A percentile compares a stretch with the other conserved stretches of the same genome.
Conservation (phyloP, 2,888 invertebrate genomes). For the Oligia strigilis region DNA sequence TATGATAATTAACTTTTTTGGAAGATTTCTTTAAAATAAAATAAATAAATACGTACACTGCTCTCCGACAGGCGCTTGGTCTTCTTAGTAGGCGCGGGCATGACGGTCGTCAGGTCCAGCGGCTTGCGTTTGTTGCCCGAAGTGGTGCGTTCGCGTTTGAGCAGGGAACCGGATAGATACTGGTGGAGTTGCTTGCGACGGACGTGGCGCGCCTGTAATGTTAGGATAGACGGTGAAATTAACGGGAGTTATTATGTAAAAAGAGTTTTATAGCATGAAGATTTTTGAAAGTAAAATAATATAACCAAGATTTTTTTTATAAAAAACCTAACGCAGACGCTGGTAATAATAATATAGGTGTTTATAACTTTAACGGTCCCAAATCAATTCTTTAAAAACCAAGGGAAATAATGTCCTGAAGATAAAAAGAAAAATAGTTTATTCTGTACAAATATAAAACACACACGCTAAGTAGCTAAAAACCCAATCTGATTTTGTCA, state of each 20-base stretch:
- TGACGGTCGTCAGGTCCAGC: slow-evolving; percentile 84
- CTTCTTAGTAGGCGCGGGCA: slow-evolving; percentile 78
- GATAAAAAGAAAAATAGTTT: too few relatives aligned
- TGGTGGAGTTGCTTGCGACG: slow-evolving; percentile 94
- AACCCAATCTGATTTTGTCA: not conserved
- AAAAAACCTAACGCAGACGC: not conserved
- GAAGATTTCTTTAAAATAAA: not conserved
- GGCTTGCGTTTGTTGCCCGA: slow-evolving; percentile 84
- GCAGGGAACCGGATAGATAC: slow-evolving; percentile 93
- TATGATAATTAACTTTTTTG: not conserved
- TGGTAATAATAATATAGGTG: not conserved
- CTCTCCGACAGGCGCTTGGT: slow-evolving; percentile 85
- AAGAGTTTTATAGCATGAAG: not conserved
- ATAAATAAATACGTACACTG: slow-evolving; percentile 77
- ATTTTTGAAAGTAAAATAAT: not conserved
- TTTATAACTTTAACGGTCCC: too few relatives aligned
- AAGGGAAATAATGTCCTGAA: too few relatives aligned
- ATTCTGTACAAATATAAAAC: too few relatives aligned
- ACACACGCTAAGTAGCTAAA: too few relatives aligned
- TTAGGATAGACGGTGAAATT: not conserved
- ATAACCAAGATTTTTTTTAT: not conserved
- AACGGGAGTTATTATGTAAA: not conserved
- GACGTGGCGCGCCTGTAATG: slow-evolving; percentile 94
- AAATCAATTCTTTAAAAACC: too few relatives aligned
- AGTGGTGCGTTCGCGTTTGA: slow-evolving; percentile 93